Evolutionary conservation across 2,797 vertebrate species (phyloP).

Genomic region (Sebastes baramenuke): DNA sequence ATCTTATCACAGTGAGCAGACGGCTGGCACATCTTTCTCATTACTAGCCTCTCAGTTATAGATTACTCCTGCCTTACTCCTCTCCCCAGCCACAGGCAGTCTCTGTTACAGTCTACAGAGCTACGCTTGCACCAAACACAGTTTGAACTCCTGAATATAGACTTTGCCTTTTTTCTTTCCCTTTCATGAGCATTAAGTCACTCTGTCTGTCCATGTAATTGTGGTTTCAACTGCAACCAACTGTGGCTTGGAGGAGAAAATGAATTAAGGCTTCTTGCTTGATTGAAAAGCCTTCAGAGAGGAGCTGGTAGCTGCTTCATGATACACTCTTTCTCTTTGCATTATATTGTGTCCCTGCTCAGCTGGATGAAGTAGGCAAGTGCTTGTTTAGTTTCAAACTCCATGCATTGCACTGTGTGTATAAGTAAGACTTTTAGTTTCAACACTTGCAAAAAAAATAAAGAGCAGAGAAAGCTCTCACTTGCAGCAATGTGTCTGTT

Average conservation of each 20-base stretch:
- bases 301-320: conserved; percentile 54
- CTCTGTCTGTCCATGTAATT: conserved; percentile 77
- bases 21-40: conserved; percentile 82
- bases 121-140: conserved; percentile 64
- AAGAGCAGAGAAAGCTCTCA: neutral
- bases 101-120: conserved; percentile 75
- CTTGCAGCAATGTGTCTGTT: neutral
- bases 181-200: conserved; percentile 79
- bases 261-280: conserved; percentile 67
- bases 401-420: conserved; percentile 3
- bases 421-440: conserved; percentile 11
- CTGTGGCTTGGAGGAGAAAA: conserved; percentile 72
- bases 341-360: conserved; percentile 43
- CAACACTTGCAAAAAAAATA: neutral
- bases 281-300: conserved; percentile 76
- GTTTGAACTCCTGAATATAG: conserved; percentile 80
- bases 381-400: conserved; percentile 37
- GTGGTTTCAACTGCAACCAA: conserved; percentile 72
- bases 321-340: conserved; percentile 58
- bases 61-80: conserved; percentile 78
- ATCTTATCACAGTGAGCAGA: conserved; percentile 83
- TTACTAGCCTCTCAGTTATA: conserved; percentile 82
- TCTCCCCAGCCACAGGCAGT: conserved; percentile 73
- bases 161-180: conserved; percentile 68
- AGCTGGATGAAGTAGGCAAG: conserved; percentile 32